Conservation (phyloP, 2,888 invertebrate genomes). For the Conus canariensis region DNA sequence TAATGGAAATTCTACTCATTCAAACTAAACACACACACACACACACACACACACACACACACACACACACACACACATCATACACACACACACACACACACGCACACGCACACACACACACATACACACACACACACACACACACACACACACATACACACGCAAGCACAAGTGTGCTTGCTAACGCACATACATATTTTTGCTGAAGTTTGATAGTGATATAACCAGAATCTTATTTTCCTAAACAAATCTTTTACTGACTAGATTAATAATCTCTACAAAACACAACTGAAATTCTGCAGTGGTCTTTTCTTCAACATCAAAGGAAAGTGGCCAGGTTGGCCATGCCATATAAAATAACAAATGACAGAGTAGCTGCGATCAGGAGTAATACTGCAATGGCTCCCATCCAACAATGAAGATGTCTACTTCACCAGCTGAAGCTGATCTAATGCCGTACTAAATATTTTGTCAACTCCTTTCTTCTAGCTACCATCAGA, state of each 20-base stretch:
- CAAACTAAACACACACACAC: not conserved
- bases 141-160: conserved; percentile 17
- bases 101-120: not conserved
- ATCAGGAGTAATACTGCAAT: no score
- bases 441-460: not conserved
- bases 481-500: no score
- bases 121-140: not conserved
- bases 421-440: not conserved
- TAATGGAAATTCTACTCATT: no score
- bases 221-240: no score
- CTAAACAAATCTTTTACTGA: no score
- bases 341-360: no score
- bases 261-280: no score
- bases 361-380: no score
- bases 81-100: not conserved
- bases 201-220: no score
- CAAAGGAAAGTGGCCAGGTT: no score
- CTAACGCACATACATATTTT: conserved; percentile 5
- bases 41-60: not conserved
- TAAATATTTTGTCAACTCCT: not conserved
- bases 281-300: no score
- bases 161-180: not conserved
- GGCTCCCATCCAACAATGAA: not conserved
- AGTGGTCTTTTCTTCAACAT: no score
- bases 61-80: not conserved